These are phyloP conservation scores for Geopemphigus sp. DNA, from an alignment of 1,140 invertebrate genomes.

Conservation along the genomic window DNA sequence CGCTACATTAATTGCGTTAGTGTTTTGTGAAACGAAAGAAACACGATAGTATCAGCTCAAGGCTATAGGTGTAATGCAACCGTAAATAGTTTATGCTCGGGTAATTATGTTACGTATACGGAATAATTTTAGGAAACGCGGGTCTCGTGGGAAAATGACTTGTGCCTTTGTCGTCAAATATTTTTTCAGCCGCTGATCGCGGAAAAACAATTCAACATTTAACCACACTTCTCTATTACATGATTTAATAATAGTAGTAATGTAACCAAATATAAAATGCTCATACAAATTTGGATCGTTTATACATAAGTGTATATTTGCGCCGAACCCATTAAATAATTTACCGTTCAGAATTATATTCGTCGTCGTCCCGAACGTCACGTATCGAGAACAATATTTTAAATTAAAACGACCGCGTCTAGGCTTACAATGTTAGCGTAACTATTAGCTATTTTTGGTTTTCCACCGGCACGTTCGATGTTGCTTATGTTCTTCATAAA, in stretches of 20 bases:
- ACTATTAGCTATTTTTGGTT: not conserved
- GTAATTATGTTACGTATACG: not conserved
- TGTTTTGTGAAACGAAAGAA: not conserved
- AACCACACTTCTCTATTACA: too few species aligned
- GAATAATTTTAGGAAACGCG: not conserved
- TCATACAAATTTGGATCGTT: not conserved
- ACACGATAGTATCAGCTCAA: not conserved
- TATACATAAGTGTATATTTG: not conserved
- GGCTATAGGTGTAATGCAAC: not conserved
- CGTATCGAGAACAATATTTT: not conserved
- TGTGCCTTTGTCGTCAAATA: not conserved
- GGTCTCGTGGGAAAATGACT: not conserved
- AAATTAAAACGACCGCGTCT: too few species aligned
- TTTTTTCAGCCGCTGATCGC: not conserved
- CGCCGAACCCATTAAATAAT: not conserved
- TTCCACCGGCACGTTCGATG: not conserved
- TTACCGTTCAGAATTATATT: not conserved
- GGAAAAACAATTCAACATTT: not conserved
- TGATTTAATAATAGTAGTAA: too few species aligned
- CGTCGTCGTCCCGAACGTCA: not conserved
- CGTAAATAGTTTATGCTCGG: not conserved
- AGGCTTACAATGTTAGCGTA: too few species aligned
- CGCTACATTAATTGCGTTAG: not conserved
- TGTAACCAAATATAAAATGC: not conserved
- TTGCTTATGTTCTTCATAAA: too few species aligned